Base-by-base conservation (phyloP, 2,113 vertebrate genomes). In the Sigmodon hispidus region DNA sequence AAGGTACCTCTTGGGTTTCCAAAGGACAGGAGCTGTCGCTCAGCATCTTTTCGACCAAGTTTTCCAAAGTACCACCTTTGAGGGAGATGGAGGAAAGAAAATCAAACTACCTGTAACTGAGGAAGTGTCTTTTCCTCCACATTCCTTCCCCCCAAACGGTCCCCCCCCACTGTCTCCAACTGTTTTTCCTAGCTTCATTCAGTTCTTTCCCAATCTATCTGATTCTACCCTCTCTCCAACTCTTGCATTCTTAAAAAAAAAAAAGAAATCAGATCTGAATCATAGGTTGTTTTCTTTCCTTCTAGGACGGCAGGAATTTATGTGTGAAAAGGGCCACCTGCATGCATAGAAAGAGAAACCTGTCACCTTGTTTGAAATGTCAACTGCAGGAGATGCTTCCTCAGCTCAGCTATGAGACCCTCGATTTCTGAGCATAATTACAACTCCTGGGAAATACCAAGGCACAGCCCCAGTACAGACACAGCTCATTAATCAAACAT, bases 21-120 rank as follows among this genome's bases (percentile, higher is more conserved):
- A 93, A 99, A 98, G 8, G 99, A 99, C 98, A 99, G 98, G 92
- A 99, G 99, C 98, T 99, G 99, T 96, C 99, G 99, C 98, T 99
- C 99, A 0, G 99, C 99, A 98, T 99, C 99, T 98, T 99, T 99
- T 52, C 99, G 99, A 91, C 99, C 99, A 96, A 99, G 98, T 98
- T 99, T 99, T 93, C 99, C 99, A 91, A 99, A 99, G 98, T 99
- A 99, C 99, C 99, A 99, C 98, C 99, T 99, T 95, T 70, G 1
- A 92, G 91, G 48, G 90, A 95, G 80, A 12, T 81, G 72, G 96
- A 65, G 94, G 69, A 96, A 87, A 96, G 91, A 50, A 80, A 69
- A 65, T 48, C 13, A 2, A 1, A 21, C 34, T 92, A 75, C 17
- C n/a, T 81, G 40, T 12, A 16, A 40, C 2, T n/a, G 34, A 72